Percentiles rank a stretch among this genome's conserved stretches.
Conservation (phyloP, 1,140 invertebrate genomes). For the Venturia canescens region DNA sequence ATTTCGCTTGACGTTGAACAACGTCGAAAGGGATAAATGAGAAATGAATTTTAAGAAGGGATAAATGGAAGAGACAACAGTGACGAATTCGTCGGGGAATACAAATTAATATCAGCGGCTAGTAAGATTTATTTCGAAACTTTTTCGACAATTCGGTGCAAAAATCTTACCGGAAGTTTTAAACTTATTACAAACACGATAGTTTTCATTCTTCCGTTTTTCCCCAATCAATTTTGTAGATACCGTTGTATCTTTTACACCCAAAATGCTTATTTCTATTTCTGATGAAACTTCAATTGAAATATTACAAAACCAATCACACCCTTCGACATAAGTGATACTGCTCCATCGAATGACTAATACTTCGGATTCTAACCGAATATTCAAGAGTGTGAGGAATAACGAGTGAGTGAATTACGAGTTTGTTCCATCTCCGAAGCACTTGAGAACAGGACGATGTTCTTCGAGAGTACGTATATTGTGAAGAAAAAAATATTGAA, state of each 20-base stretch:
- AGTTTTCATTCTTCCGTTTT: not conserved
- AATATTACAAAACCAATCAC: not conserved
- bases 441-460: not conserved
- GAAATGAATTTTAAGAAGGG: not conserved
- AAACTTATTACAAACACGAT: too few relatives aligned
- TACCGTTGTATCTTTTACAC: not conserved
- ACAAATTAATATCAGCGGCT: not conserved
- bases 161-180: not conserved
- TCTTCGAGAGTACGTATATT: constrained; percentile 39
- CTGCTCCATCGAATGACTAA: constrained; percentile 12
- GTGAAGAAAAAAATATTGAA: not conserved
- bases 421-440: not conserved
- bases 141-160: not conserved
- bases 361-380: not conserved
- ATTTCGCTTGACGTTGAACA: not conserved
- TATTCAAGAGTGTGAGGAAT: not conserved
- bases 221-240: not conserved
- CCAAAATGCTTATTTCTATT: not conserved
- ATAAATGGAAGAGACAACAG: not conserved
- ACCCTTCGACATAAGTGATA: not conserved
- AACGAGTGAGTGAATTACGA: constrained; percentile 31
- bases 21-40: too few relatives aligned
- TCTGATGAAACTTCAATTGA: not conserved
- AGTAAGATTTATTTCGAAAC: not conserved
- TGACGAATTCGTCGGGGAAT: not conserved